Conservation (phyloP, 2,797 vertebrate species). For the Tachyglossus aculeatus region DNA sequence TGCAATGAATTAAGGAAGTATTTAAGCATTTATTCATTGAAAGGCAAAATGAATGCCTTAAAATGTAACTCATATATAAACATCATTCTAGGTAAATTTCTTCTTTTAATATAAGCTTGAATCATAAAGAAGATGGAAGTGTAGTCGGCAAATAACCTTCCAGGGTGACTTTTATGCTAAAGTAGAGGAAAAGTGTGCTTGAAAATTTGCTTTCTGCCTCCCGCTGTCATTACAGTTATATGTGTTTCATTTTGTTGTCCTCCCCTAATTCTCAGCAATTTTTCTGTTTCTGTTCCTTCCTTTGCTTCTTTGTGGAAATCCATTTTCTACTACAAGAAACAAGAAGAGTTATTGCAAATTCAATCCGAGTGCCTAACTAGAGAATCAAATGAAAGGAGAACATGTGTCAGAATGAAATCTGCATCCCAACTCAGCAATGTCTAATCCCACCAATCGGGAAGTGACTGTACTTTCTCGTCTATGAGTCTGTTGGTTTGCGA, state of each 20-base stretch:
- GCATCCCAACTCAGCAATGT: background rate
- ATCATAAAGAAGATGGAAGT: background rate
- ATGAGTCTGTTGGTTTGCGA: background rate
- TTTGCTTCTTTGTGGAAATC: background rate
- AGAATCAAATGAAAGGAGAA: background rate
- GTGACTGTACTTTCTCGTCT: background rate
- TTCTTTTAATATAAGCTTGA: constrained; percentile 11
- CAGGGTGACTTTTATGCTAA: constrained; percentile 6
- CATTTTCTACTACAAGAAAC: background rate
- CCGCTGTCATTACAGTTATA: background rate
- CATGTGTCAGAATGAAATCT: background rate
- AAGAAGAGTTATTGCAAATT: background rate
- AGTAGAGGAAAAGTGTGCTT: background rate
- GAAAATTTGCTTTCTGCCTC: background rate
- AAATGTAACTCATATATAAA: constrained; percentile 14
- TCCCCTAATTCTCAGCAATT: background rate
- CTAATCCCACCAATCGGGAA: background rate
- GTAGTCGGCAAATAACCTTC: background rate
- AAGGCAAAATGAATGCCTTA: background rate
- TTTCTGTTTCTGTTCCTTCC: background rate
- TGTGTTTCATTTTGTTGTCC: constrained; percentile 18
- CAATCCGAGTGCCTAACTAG: background rate
- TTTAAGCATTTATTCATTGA: constrained; percentile 1
- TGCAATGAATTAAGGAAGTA: constrained; percentile 1
- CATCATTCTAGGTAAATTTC: background rate